Conservation (phyloP, 2,888 invertebrate species). For the Poecilobothrus nobilitatus region DNA sequence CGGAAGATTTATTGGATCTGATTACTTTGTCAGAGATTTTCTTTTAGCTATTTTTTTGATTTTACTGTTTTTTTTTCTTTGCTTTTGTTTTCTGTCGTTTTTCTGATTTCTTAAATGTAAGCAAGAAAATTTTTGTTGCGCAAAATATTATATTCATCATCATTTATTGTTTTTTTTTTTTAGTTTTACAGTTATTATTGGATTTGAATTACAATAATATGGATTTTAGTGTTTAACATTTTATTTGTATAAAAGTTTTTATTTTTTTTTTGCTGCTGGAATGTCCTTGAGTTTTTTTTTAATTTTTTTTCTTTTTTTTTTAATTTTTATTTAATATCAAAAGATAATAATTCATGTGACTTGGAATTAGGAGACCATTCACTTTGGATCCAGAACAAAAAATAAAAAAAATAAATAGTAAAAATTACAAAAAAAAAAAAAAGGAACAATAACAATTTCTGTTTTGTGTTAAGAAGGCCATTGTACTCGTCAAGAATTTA, state of each 20-base stretch:
- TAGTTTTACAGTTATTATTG: background rate
- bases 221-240: too few species aligned
- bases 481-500: too few species aligned
- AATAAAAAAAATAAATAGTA: background rate
- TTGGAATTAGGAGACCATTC: too few species aligned
- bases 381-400: too few species aligned
- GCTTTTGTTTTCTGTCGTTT: background rate
- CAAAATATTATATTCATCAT: background rate
- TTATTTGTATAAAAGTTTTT: too few species aligned
- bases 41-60: background rate
- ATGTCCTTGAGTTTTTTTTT: background rate
- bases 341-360: too few species aligned
- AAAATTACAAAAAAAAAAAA: background rate
- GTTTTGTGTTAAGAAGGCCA: too few species aligned
- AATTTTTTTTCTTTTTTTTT: background rate
- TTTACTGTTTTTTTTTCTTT: background rate
- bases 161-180: background rate
- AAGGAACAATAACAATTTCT: background rate
- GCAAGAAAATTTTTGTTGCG: background rate
- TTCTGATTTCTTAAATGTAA: background rate
- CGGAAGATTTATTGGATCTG: background rate
- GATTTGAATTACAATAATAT: background rate
- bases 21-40: background rate
- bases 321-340: background rate
- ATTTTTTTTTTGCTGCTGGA: background rate